Conservation (phyloP, 2,888 invertebrate genomes). For the Ennomos fuscantarius region DNA sequence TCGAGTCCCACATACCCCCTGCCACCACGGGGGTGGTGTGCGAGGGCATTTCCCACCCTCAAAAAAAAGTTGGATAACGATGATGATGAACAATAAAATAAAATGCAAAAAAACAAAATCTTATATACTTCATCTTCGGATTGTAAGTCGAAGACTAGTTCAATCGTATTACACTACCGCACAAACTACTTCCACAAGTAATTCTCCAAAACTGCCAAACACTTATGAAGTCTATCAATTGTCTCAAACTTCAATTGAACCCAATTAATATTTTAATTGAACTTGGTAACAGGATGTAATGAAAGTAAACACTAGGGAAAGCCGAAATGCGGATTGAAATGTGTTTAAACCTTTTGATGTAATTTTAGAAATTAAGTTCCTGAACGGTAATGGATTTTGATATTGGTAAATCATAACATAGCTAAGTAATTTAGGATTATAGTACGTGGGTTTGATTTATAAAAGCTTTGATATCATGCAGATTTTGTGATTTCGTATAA, state of each 20-base stretch:
- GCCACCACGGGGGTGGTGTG: too few species aligned
- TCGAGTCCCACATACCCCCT: too few species aligned
- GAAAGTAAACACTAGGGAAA: slow-evolving; percentile 42
- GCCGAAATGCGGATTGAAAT: slow-evolving; percentile 32
- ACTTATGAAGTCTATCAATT: slow-evolving; percentile 40
- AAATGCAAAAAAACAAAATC: too few species aligned
- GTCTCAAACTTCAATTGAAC: slow-evolving; percentile 41
- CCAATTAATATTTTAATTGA: slow-evolving; percentile 44
- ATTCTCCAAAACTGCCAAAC: slow-evolving; percentile 36
- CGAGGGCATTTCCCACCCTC: too few species aligned
- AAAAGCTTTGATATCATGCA: neutral
- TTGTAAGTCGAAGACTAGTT: too few species aligned
- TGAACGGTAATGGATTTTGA: slow-evolving; percentile 24
- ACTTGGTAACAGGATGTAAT: slow-evolving; percentile 41
- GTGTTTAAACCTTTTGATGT: slow-evolving; percentile 37
- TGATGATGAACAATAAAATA: too few species aligned
- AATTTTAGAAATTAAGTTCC: slow-evolving; percentile 33
- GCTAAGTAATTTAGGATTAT: too few species aligned
- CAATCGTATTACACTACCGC: neutral
- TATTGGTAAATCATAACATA: slow-evolving; percentile 5
- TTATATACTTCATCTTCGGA: too few species aligned
- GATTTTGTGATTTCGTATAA: too few species aligned
- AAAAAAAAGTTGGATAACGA: too few species aligned
- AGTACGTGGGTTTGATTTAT: neutral
- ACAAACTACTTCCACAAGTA: slow-evolving; percentile 24